Evolutionary conservation across 2,888 invertebrate genomes (phyloP).

Genomic region (Drosophila birchii): DNA sequence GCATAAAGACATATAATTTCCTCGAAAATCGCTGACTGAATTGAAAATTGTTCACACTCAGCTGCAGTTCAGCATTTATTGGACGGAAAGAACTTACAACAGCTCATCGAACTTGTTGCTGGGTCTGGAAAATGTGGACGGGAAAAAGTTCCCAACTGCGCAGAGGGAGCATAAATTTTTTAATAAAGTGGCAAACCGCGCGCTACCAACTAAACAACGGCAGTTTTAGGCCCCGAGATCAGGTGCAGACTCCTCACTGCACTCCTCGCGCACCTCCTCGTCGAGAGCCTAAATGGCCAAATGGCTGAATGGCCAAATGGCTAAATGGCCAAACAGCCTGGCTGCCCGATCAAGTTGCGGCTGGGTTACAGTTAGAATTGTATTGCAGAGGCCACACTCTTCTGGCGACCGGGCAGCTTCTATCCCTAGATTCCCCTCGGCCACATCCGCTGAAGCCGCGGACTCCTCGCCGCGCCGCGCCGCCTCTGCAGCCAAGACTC

Average conservation of each 20-base stretch:
- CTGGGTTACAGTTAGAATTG: constrained; percentile 47
- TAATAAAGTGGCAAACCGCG: constrained; percentile 28
- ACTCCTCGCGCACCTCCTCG: constrained; percentile 31
- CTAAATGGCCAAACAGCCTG: constrained; percentile 33
- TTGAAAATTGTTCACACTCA: constrained; percentile 14
- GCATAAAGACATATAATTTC: constrained; percentile 3
- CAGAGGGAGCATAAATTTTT: constrained; percentile 26
- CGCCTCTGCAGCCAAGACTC: constrained; percentile 24
- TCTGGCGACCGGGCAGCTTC: constrained; percentile 38
- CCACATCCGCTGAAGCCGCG: constrained; percentile 37
- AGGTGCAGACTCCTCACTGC: constrained; percentile 42
- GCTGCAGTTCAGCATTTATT: constrained; percentile 15
- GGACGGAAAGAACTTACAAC: constrained; percentile 3
- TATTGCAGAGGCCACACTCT: constrained; percentile 43
- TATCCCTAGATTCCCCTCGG: constrained; percentile 38
- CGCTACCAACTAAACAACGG: constrained; percentile 32
- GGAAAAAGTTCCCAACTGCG: constrained; percentile 16
- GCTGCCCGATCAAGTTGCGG: constrained; percentile 32
- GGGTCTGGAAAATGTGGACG: constrained; percentile 7
- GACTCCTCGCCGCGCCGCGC: not conserved
- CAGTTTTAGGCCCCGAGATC: constrained; percentile 36
- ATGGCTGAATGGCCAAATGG: constrained; percentile 25
- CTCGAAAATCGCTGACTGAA: constrained; percentile 1
- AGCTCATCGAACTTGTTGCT: constrained; percentile 4
- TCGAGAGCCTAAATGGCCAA: constrained; percentile 42